These are phyloP conservation scores for Epicampocera succincta DNA, from an alignment of 2,888 invertebrate species.

Conservation along the genomic window DNA sequence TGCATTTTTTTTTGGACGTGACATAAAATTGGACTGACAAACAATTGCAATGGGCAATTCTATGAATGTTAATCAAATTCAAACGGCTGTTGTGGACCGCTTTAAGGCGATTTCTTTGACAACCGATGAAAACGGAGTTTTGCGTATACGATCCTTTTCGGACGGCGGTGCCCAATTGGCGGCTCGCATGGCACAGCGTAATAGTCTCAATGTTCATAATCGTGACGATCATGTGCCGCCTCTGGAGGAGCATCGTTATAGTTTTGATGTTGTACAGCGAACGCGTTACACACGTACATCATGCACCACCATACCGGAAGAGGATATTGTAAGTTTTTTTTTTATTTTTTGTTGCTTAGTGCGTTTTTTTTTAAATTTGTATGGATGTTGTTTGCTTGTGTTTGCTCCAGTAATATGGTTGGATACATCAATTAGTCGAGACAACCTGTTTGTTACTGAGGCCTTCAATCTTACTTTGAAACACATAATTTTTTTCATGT, in stretches of 20 bases:
- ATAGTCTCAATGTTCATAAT: constrained; percentile 39
- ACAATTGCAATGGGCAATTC: constrained; percentile 77
- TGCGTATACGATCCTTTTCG: constrained; percentile 78
- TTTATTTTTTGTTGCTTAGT: neutral
- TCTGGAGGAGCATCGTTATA: constrained; percentile 76
- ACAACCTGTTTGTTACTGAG: neutral
- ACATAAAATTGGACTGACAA: neutral
- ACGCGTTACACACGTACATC: constrained; percentile 77
- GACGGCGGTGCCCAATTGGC: constrained; percentile 75
- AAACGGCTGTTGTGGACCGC: constrained; percentile 78
- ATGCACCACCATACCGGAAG: constrained; percentile 78
- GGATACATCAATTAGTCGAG: constrained; percentile 11
- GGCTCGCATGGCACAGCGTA: constrained; percentile 71
- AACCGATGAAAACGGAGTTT: constrained; percentile 75
- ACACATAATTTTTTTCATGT: neutral
- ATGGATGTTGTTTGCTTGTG: constrained; percentile 13
- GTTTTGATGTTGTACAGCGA: constrained; percentile 76
- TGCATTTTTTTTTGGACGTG: neutral
- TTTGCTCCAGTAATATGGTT: neutral
- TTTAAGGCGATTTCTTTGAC: constrained; percentile 77
- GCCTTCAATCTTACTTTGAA: neutral
- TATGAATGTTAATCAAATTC: constrained; percentile 76
- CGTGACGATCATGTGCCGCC: constrained; percentile 71
- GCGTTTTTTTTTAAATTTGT: neutral
- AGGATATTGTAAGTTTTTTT: constrained; percentile 76